Conservation (phyloP, 2,113 vertebrate species). For the Dissostichus mawsoni region DNA sequence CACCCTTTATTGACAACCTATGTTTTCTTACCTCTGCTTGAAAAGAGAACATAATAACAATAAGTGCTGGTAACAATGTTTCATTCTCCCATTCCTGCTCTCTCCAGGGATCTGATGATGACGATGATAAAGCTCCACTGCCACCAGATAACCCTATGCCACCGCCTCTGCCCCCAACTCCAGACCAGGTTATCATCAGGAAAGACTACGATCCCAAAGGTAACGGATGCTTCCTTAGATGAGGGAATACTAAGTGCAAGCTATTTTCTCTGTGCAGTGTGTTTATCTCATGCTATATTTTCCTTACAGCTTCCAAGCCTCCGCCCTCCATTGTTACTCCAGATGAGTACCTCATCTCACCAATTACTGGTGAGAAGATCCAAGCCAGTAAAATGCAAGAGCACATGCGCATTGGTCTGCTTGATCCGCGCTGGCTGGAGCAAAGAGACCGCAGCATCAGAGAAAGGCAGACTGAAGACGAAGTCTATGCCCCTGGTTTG, state of each 20-base stretch:
- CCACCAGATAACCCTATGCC: slow-evolving; percentile 97
- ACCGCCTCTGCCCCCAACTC: slow-evolving; percentile 95
- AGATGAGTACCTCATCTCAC: slow-evolving; percentile 97
- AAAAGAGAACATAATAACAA: neutral
- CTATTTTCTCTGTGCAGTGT: neutral
- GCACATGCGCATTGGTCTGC: slow-evolving; percentile 97
- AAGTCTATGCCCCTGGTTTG: slow-evolving; percentile 97
- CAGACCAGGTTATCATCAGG: slow-evolving; percentile 98
- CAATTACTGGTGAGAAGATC: slow-evolving; percentile 98
- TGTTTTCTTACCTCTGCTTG: neutral
- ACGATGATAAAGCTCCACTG: slow-evolving; percentile 94
- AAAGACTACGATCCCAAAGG: slow-evolving; percentile 99
- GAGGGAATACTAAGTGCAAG: neutral
- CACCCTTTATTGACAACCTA: neutral
- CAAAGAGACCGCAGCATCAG: slow-evolving; percentile 95
- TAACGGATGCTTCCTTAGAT: slow-evolving; percentile 57
- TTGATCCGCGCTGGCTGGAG: slow-evolving; percentile 98
- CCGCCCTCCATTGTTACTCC: slow-evolving; percentile 83
- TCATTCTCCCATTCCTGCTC: neutral
- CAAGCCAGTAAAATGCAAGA: slow-evolving; percentile 99
- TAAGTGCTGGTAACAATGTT: neutral
- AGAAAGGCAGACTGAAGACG: slow-evolving; percentile 96
- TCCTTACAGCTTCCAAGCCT: slow-evolving; percentile 90
- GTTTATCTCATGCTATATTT: slow-evolving; percentile 10
- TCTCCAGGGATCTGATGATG: slow-evolving; percentile 95